phyloP scores from a whole-genome alignment of 2,888 invertebrate species.

The Hirtodrosophila cameraria region DNA sequence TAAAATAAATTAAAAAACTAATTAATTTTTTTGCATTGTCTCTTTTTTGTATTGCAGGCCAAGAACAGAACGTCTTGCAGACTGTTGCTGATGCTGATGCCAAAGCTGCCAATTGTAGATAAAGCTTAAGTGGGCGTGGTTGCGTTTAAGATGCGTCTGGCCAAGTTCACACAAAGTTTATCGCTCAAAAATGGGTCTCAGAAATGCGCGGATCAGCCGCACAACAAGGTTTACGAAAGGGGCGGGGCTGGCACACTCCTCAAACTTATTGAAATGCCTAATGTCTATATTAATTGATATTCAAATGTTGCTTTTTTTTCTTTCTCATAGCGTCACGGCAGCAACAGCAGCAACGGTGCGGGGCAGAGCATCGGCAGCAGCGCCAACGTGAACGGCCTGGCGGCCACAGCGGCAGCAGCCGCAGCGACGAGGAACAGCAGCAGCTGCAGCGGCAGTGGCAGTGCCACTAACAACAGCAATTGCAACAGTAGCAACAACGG shows the following conservation, averaged over 20 bases:
- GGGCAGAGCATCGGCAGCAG: slow-evolving; percentile 43
- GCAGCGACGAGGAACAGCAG: slow-evolving; percentile 35
- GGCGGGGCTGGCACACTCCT: not conserved
- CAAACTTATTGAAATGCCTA: no score
- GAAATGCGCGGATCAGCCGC: slow-evolving; percentile 67
- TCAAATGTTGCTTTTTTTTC: not conserved
- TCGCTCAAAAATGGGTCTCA: slow-evolving; percentile 78
- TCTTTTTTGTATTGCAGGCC: slow-evolving; percentile 34
- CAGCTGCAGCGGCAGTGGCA: slow-evolving; percentile 32
- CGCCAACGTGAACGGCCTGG: slow-evolving; percentile 64
- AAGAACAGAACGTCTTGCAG: not conserved
- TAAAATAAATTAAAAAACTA: not conserved
- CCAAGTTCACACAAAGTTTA: slow-evolving; percentile 81
- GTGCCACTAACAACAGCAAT: slow-evolving; percentile 24
- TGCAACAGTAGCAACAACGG: slow-evolving; percentile 38
- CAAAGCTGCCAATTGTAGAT: slow-evolving; percentile 24
- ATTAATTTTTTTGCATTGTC: not conserved
- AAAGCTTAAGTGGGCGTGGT: slow-evolving; percentile 53
- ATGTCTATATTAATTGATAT: no score
- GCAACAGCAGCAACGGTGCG: slow-evolving; percentile 65
- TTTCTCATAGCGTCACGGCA: slow-evolving; percentile 69
- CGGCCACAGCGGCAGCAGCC: slow-evolving; percentile 53
- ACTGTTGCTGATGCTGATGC: slow-evolving; percentile 29
- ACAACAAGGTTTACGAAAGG: slow-evolving; percentile 62
- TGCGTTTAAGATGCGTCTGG: slow-evolving; percentile 79